Conservation (phyloP, 2,113 vertebrate species). For the Corydoras maculifer region DNA sequence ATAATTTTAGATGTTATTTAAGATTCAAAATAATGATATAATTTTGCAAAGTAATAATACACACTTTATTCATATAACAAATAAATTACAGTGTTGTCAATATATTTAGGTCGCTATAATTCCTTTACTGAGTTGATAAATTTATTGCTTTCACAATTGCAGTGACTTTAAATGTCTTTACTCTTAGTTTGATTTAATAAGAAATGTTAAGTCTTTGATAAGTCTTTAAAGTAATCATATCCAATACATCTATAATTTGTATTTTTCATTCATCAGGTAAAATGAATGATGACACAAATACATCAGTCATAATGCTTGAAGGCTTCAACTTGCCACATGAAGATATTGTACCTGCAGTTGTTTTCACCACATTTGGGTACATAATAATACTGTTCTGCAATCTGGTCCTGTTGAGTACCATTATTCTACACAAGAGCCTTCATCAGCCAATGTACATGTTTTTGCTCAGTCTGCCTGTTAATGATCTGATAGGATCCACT, state of each 20-base stretch:
- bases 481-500: slow-evolving; percentile 61
- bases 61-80: not conserved
- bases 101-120: not conserved
- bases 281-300: slow-evolving; percentile 47
- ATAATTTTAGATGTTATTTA: no score
- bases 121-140: not conserved
- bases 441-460: slow-evolving; percentile 66
- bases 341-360: slow-evolving; percentile 40
- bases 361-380: slow-evolving; percentile 59
- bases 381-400: slow-evolving; percentile 64
- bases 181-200: not conserved
- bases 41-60: no score
- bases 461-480: slow-evolving; percentile 60
- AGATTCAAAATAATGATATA: no score
- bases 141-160: not conserved
- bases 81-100: not conserved
- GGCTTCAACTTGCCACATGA: slow-evolving; percentile 48
- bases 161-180: not conserved
- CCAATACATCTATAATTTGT: not conserved
- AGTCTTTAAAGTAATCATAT: not conserved
- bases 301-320: slow-evolving; percentile 40
- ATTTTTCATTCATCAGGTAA: slow-evolving; percentile 10
- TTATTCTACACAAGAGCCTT: slow-evolving; percentile 56
- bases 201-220: not conserved
- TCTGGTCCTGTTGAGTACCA: slow-evolving; percentile 55